Evolutionary conservation across 2,113 vertebrate species (phyloP).

Genomic region (Chloebia gouldiae): DNA sequence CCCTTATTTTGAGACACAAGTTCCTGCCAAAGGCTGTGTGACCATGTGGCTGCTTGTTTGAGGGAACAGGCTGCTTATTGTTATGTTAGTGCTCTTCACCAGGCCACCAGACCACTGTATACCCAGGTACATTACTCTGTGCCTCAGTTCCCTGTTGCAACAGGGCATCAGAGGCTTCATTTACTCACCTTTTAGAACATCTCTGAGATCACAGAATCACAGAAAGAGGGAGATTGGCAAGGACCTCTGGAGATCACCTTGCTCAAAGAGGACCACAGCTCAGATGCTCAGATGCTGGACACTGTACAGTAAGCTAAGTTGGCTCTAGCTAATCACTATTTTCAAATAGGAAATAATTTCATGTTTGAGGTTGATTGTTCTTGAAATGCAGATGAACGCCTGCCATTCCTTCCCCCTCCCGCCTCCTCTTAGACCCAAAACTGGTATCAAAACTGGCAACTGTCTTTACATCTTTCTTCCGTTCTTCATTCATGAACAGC

Average conservation of each 20-base stretch:
- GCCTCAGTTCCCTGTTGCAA: neutral
- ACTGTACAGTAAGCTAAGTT: neutral
- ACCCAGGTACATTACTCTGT: neutral
- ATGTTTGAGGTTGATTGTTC: constrained; percentile 24
- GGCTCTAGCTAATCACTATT: neutral
- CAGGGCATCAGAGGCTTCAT: neutral
- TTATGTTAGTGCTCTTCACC: neutral
- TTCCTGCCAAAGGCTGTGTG: neutral
- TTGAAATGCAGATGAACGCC: constrained; percentile 3
- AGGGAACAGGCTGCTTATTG: neutral
- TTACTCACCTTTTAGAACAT: neutral
- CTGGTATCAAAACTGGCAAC: constrained; percentile 18
- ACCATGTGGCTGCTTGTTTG: neutral
- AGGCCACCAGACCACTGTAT: neutral
- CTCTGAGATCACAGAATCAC: neutral
- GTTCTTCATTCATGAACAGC: constrained; percentile 22
- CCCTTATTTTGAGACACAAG: neutral
- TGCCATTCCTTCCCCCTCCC: constrained; percentile 11
- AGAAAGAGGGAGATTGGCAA: neutral
- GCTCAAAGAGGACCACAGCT: neutral
- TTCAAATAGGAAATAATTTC: constrained; percentile 34
- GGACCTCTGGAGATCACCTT: neutral
- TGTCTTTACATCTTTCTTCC: neutral
- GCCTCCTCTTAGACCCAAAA: constrained; percentile 21
- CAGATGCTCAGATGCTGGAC: neutral